Evolutionary conservation across 2,797 vertebrate genomes (phyloP).

Genomic region (Alectoris magna): DNA sequence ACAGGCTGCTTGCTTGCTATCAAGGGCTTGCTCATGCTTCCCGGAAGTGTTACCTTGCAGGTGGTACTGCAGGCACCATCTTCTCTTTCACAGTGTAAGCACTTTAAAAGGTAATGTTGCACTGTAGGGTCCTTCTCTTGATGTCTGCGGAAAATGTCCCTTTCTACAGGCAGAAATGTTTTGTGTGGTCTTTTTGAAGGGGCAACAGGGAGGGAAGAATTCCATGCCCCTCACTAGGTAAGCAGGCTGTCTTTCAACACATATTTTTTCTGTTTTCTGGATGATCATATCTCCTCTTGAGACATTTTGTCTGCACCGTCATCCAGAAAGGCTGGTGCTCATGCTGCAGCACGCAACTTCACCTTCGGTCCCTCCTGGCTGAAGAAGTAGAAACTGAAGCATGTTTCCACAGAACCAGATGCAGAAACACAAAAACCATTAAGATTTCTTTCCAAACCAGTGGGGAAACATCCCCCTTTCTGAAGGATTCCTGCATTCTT

Average conservation of each 20-base stretch:
- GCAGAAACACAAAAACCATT: not conserved
- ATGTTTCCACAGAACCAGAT: not conserved
- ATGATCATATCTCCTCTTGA: accelerated
- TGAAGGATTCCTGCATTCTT: not conserved
- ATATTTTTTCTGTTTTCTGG: not conserved
- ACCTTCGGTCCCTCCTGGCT: not conserved
- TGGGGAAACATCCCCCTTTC: not conserved
- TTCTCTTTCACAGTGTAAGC: not conserved
- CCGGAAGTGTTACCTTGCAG: not conserved
- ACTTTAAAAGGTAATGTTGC: not conserved
- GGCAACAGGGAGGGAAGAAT: not conserved
- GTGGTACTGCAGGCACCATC: not conserved
- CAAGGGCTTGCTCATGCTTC: not conserved
- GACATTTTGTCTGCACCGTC: not conserved
- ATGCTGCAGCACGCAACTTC: not conserved
- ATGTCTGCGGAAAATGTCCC: not conserved
- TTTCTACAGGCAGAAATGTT: not conserved
- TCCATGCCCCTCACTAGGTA: not conserved
- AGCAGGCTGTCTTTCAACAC: not conserved
- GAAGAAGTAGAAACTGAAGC: not conserved
- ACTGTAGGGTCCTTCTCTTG: not conserved
- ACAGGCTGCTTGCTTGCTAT: not conserved
- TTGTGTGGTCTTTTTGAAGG: not conserved
- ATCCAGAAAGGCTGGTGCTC: not conserved
- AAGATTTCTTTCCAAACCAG: not conserved